These are phyloP conservation scores for Megaleporinus macrocephalus DNA, from an alignment of 2,113 vertebrate genomes.

Conservation along the genomic window DNA sequence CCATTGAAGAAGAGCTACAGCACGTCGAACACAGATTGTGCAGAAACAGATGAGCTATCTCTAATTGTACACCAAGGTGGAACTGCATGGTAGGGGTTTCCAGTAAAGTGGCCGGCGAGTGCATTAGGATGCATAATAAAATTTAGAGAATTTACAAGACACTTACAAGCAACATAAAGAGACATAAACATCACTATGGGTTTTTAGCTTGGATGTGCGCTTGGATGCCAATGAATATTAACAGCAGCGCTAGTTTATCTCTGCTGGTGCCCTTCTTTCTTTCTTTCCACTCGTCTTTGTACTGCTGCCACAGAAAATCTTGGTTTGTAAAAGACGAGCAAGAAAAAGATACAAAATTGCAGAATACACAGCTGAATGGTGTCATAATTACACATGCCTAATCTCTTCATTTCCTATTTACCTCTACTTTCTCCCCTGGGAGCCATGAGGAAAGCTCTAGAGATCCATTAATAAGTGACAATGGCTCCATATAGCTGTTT, in stretches of 20 bases:
- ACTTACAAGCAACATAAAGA: neutral
- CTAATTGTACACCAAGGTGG: no score
- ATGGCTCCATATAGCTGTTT: constrained; percentile 23
- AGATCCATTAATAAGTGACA: constrained; percentile 50
- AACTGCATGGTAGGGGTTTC: neutral
- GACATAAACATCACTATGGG: neutral
- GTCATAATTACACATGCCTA: constrained; percentile 59
- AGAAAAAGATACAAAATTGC: neutral
- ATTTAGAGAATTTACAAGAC: neutral
- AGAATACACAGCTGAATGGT: constrained; percentile 2
- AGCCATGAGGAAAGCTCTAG: constrained; percentile 39
- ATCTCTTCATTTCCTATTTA: constrained; percentile 54
- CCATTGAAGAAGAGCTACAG: no score
- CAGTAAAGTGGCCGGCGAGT: neutral
- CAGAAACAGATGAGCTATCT: no score
- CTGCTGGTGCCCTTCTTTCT: neutral
- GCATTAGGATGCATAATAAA: constrained; percentile 22
- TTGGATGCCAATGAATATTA: neutral
- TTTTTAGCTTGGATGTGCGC: neutral
- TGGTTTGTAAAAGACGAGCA: neutral
- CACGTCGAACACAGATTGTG: no score
- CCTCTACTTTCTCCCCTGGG: constrained; percentile 43
- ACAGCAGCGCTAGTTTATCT: neutral
- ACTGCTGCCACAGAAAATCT: neutral
- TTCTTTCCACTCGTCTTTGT: neutral